These are phyloP conservation scores for Ornithorhynchus anatinus DNA, from an alignment of 2,113 vertebrate species.

Conservation along the genomic window DNA sequence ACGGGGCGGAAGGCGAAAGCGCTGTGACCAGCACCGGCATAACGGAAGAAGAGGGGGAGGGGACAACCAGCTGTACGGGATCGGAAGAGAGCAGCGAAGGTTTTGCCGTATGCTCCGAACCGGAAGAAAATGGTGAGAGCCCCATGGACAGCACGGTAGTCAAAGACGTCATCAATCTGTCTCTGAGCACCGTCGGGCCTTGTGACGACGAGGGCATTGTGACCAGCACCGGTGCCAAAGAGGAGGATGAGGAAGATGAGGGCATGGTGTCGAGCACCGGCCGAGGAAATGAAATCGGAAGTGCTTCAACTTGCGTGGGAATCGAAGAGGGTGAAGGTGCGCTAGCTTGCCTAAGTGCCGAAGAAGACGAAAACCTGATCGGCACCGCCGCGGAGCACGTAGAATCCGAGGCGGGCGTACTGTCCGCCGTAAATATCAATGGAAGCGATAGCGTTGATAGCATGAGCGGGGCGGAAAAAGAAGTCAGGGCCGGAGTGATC, in stretches of 20 bases:
- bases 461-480: conserved; percentile 26
- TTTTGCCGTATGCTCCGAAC: conserved; percentile 59
- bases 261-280: conserved; percentile 77
- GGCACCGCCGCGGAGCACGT: conserved; percentile 40
- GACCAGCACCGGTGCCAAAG: conserved; percentile 79
- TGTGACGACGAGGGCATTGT: conserved; percentile 77
- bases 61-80: conserved; percentile 62
- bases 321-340: conserved; percentile 52
- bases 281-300: conserved; percentile 71
- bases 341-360: conserved; percentile 44
- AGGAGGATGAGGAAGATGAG: conserved; percentile 79
- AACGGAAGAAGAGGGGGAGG: conserved; percentile 74
- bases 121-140: conserved; percentile 61
- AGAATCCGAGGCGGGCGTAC: conserved; percentile 52
- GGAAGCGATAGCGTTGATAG: conserved; percentile 55
- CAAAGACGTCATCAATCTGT: conserved; percentile 34
- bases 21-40: conserved; percentile 80
- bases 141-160: conserved; percentile 65
- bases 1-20: conserved; percentile 66
- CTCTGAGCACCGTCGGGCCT: conserved; percentile 22
- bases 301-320: conserved; percentile 57
- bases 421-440: not conserved
- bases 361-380: conserved; percentile 44
- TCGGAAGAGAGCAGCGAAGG: conserved; percentile 65
- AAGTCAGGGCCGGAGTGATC: conserved; percentile 17